Evolutionary conservation across 1,140 invertebrate genomes (phyloP), one percentile per base, ranked within the genome.

Genomic region (Drosophila kohkoa): DNA sequence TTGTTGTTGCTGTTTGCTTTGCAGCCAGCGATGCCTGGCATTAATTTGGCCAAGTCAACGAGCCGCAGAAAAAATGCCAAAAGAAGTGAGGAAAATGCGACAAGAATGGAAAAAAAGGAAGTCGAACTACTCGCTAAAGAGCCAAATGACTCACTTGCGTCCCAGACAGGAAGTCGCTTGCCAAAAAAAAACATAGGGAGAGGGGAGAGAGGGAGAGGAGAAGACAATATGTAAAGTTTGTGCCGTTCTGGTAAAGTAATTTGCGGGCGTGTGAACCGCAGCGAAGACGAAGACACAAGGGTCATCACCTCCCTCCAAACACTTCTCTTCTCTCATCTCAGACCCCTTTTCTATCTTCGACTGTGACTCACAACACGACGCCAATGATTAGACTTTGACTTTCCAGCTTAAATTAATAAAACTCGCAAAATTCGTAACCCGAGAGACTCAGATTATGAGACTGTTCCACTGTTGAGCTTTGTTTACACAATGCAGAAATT

Each of bases 211-310:
- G 20, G 20, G 15, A 15, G 51, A 54, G 32, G 20, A 41, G 20
- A 25, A 41, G 15, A 57, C 32, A 20, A 57, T 41, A 57, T 43
- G 10, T 57, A 30, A n/a, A 13, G 52, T 38, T 55, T 8, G 52
- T 5, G 35, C 8, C 35, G 54, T 54, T 54, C 51, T 54, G 51
- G 28, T 54, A 35, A 54, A 54, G 51, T 54, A 54, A 54, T 54
- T 54, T 54, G 51, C 51, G 51, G 51, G 51, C 51, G 51, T 54
- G 51, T 54, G 51, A 54, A 54, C 51, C 51, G 51, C 51, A 54
- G 32, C 30, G 51, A 54, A 15, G 28, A 13, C 30, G 51, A 54
- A 54, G 51, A 3, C 51, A 52, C 20, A 32, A 52, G 51, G 51
- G 28, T 54, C 51, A 32, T 54, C 51, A 35, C 51, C 2, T 49